phyloP scores from a whole-genome alignment of 2,113 vertebrate species.

The Cryptotis parvus region DNA sequence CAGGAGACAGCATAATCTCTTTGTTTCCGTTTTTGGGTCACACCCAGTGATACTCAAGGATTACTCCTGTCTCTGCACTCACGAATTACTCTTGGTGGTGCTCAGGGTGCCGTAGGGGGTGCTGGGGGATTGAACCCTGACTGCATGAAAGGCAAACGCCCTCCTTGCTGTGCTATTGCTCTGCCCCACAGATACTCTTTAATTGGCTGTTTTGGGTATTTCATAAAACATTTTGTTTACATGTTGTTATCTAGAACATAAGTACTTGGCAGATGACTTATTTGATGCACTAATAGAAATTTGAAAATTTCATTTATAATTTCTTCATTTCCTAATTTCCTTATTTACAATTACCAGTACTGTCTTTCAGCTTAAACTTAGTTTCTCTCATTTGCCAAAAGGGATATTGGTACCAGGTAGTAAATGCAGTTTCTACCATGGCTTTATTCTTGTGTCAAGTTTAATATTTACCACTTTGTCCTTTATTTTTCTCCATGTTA shows the following conservation, averaged over 20 bases:
- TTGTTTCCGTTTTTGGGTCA: too few relatives aligned
- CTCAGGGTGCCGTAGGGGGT: too few relatives aligned
- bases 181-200: too few relatives aligned
- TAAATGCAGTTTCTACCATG: background rate
- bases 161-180: too few relatives aligned
- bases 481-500: background rate
- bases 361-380: background rate
- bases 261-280: background rate
- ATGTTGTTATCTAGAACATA: background rate
- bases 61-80: too few relatives aligned
- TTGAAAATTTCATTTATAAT: too few relatives aligned
- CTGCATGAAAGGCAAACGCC: too few relatives aligned
- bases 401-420: background rate
- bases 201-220: background rate
- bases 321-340: too few relatives aligned
- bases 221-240: background rate
- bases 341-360: too few relatives aligned
- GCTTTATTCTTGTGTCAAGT: background rate
- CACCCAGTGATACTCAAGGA: too few relatives aligned
- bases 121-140: too few relatives aligned
- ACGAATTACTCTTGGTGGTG: too few relatives aligned
- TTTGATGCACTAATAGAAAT: background rate
- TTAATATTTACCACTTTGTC: background rate
- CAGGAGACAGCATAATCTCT: background rate
- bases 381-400: background rate